These are phyloP conservation scores for Ephydatia muelleri DNA, from an alignment of 37 sponge, comb jelly and placozoan genomes.

Conservation along the genomic window DNA sequence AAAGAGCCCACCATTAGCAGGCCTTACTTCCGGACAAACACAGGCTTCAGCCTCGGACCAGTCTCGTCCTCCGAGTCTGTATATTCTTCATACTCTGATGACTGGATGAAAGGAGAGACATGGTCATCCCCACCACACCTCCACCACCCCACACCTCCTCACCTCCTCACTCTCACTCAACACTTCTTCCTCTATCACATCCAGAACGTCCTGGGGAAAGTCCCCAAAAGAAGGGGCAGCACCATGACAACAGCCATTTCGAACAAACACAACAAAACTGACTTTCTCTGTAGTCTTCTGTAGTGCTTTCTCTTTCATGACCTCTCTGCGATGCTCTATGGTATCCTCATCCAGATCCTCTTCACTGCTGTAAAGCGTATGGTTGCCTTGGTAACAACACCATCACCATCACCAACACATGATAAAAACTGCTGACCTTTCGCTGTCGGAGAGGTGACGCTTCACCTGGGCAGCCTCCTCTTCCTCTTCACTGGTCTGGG, in stretches of 20 bases:
- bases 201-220: constrained; percentile 29
- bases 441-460: not conserved
- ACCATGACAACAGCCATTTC: not conserved
- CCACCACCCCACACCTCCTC: not conserved
- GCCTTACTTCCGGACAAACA: constrained; percentile 90
- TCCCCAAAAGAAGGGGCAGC: not conserved
- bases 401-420: not conserved
- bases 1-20: not conserved
- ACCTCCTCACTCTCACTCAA: constrained; percentile 63
- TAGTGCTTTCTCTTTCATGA: constrained; percentile 59
- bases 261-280: not conserved
- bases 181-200: constrained; percentile 72
- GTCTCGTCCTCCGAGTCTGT: constrained; percentile 92
- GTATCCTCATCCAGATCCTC: constrained; percentile 72
- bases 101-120: constrained; percentile 25
- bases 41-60: constrained; percentile 95
- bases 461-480: not conserved
- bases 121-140: not conserved
- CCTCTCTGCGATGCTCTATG: constrained; percentile 55
- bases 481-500: constrained; percentile 4
- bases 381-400: not conserved
- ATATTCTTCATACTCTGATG: constrained; percentile 95
- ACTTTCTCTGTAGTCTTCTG: constrained; percentile 46
- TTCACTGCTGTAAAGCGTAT: constrained; percentile 24
- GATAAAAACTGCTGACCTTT: not conserved